Evolutionary conservation across 2,888 invertebrate species (phyloP).

Genomic region (Tubulanus polymorphus): DNA sequence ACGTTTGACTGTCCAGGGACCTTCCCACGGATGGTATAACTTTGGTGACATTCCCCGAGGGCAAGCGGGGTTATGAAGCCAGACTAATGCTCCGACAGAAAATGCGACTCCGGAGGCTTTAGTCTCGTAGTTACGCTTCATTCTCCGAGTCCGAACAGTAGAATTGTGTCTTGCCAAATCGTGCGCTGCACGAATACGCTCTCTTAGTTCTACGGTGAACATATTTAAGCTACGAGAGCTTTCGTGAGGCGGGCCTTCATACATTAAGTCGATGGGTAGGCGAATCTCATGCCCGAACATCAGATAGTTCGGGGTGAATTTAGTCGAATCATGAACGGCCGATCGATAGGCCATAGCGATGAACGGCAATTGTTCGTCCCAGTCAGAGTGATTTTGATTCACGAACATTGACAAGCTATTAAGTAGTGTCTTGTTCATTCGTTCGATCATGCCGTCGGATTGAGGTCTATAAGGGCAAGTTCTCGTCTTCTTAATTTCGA

Average conservation of each 20-base stretch:
- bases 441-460: conserved; percentile 11
- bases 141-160: too few species aligned
- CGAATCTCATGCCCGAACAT: conserved; percentile 2
- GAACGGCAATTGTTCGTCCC: conserved; percentile 8
- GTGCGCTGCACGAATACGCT: too few species aligned
- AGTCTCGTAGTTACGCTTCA: neutral
- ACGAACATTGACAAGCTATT: neutral
- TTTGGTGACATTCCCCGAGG: neutral
- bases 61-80: neutral
- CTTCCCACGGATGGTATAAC: neutral
- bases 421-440: conserved; percentile 5
- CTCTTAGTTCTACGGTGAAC: too few species aligned
- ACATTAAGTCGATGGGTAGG: conserved; percentile 1
- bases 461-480: conserved; percentile 11
- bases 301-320: neutral
- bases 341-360: conserved; percentile 7
- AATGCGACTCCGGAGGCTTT: neutral
- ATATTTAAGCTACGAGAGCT: too few species aligned
- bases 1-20: neutral
- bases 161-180: too few species aligned
- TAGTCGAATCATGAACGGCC: conserved; percentile 6
- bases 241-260: too few species aligned
- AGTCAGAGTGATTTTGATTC: conserved; percentile 8
- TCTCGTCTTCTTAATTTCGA: conserved; percentile 6
- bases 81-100: neutral